Evolutionary conservation across 2,888 invertebrate genomes (phyloP).

Genomic region (Emmelina monodactyla): DNA sequence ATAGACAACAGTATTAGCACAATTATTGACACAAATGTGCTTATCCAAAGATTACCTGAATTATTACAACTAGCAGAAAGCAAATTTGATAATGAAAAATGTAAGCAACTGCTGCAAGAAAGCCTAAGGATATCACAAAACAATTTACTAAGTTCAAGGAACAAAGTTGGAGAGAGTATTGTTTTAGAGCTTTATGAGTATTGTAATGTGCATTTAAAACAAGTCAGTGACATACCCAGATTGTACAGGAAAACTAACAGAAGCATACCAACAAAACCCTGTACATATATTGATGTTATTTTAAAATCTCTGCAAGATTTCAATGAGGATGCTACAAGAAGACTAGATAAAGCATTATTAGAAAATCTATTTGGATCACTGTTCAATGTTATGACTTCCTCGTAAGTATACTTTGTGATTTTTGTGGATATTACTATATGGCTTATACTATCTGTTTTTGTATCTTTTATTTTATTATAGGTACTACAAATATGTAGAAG

Average conservation of each 20-base stretch:
- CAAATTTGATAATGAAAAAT: conserved; percentile 30
- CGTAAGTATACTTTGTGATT: conserved; percentile 46
- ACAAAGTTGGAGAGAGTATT: conserved; percentile 41
- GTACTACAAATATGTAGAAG: conserved; percentile 78
- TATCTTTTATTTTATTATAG: conserved; percentile 27
- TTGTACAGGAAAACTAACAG: conserved; percentile 92
- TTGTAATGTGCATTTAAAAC: conserved; percentile 71
- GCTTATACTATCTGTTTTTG: background rate
- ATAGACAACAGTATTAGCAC: conserved; percentile 47
- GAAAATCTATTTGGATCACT: conserved; percentile 37
- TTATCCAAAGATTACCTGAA: conserved; percentile 33
- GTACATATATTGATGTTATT: conserved; percentile 78
- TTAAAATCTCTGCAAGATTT: conserved; percentile 69
- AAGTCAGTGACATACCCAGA: conserved; percentile 93
- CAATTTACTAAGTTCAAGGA: conserved; percentile 27
- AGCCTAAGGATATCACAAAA: conserved; percentile 36
- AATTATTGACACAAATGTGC: conserved; percentile 34
- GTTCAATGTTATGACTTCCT: conserved; percentile 59
- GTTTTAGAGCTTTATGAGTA: conserved; percentile 43
- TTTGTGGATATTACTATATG: background rate
- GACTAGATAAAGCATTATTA: conserved; percentile 38
- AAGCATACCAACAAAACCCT: conserved; percentile 82
- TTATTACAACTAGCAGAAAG: conserved; percentile 31
- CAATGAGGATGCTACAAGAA: conserved; percentile 46
- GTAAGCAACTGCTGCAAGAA: conserved; percentile 28